These are phyloP conservation scores for Cerastis leucographa DNA, from an alignment of 2,888 invertebrate species.

Conservation along the genomic window DNA sequence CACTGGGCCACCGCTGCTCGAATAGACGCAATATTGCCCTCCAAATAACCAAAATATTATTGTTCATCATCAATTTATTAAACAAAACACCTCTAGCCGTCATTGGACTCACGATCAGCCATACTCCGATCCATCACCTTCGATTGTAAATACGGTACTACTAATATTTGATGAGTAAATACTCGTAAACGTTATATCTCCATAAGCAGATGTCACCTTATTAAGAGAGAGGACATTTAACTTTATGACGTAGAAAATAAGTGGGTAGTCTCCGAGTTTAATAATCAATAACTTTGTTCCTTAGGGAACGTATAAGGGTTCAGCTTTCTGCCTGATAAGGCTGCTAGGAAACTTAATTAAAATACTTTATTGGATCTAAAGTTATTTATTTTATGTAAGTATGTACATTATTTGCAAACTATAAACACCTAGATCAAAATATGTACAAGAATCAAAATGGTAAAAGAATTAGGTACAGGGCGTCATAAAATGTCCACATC, in stretches of 20 bases:
- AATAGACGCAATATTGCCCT: neutral
- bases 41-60: conserved; percentile 48
- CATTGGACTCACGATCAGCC: conserved; percentile 3
- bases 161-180: conserved; percentile 31
- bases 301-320: neutral
- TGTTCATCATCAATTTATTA: conserved; percentile 16
- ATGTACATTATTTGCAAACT: too few species aligned
- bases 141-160: conserved; percentile 20
- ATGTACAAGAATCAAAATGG: too few species aligned
- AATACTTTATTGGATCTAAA: too few species aligned
- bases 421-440: too few species aligned
- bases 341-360: neutral
- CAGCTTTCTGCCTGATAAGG: neutral
- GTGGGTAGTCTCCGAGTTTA: neutral
- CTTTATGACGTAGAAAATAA: conserved; percentile 23
- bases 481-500: too few species aligned
- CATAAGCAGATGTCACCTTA: conserved; percentile 29
- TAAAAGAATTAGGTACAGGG: too few species aligned
- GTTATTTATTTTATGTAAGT: too few species aligned
- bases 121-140: conserved; percentile 26
- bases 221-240: conserved; percentile 24
- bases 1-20: too few species aligned
- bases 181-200: conserved; percentile 24
- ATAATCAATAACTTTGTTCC: conserved; percentile 27
- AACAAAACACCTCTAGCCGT: conserved; percentile 16